Evolutionary conservation across 2,888 invertebrate species (phyloP), one percentile per base, ranked within the genome.

Genomic region (Amphimallon solstitiale): DNA sequence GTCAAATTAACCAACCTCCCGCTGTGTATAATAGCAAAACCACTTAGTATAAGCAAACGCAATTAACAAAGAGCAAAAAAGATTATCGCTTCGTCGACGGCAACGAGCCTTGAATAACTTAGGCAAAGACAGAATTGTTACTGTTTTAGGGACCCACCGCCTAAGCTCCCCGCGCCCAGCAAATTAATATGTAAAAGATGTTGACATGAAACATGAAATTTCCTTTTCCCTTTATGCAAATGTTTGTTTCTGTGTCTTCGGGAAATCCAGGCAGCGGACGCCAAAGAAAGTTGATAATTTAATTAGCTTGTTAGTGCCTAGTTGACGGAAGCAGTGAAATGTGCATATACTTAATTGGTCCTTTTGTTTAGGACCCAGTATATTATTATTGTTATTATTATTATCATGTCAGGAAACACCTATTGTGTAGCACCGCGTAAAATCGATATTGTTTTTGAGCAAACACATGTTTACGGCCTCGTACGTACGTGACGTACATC

Each of bases 161-260:
- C 19, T 35, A 56, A 21, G 40, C 40, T n/a, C 49, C 21, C 35
- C 38, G 62, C 49, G 21, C 49, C 48, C 46, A 34, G 46, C 54
- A 46, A 64, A 64, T 64, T 64, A 64, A 64, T 64, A 64, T 64
- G 64, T 64, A 64, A 64, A 64, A 56, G 64, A 64, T 64, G 64
- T 64, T 64, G 64, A 64, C 64, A 64, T 56, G 54, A 64, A 64
- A 64, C 64, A 64, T 54, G 64, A 64, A 64, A 64, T 64, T 64
- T 56, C 64, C 64, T 64, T 56, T 64, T 56, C 45, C 45, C 54
- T 64, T 64, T 64, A 56, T 64, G 54, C 63, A 64, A 64, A 64
- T 54, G 64, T 54, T 35, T 51, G 62, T 62, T 62, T 48, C 49
- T 38, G 49, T 40, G 49, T 48, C 56, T 56, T 56, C 38, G 56